Evolutionary conservation across 92 coral and sea anemone genomes (phyloP).

Genomic region (Zoanthus sansibaricus): DNA sequence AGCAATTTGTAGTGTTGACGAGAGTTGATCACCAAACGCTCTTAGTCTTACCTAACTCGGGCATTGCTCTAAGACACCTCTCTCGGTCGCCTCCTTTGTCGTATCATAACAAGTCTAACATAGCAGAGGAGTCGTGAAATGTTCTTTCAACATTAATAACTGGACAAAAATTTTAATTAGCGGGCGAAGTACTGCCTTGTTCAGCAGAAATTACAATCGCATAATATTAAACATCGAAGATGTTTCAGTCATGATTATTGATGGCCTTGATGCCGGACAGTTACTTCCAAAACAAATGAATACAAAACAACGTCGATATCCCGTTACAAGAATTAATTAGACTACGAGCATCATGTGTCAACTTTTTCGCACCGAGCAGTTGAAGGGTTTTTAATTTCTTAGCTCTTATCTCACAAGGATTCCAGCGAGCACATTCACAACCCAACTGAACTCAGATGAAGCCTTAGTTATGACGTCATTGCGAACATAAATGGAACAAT

Average conservation of each 20-base stretch:
- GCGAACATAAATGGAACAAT: slow-evolving; percentile 29
- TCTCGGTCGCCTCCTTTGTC: slow-evolving; percentile 10
- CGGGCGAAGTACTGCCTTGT: not conserved
- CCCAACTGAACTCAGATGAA: not conserved
- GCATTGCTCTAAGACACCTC: slow-evolving; percentile 36
- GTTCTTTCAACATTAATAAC: not conserved
- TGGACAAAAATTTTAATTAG: not conserved
- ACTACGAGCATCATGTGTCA: not conserved
- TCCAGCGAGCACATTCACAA: slow-evolving; percentile 25
- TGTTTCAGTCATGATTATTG: slow-evolving; percentile 26
- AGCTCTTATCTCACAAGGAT: not conserved
- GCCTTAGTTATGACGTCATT: slow-evolving; percentile 32
- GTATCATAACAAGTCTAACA: slow-evolving; percentile 27
- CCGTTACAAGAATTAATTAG: not conserved
- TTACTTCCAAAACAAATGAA: slow-evolving; percentile 3
- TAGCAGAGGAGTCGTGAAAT: not conserved
- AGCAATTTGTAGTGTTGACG: slow-evolving; percentile 37
- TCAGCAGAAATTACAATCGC: slow-evolving; percentile 19
- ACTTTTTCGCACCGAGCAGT: not conserved
- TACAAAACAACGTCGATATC: slow-evolving; percentile 3
- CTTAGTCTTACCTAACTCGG: slow-evolving; percentile 31
- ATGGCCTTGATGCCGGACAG: slow-evolving; percentile 11
- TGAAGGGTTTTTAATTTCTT: not conserved
- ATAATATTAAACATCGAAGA: slow-evolving; percentile 30
- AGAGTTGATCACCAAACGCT: slow-evolving; percentile 20